A percentile compares a stretch with the other conserved stretches of the same genome.
phyloP scores from a whole-genome alignment of 2,888 invertebrate genomes.

The Lasioglossum lativentre region DNA sequence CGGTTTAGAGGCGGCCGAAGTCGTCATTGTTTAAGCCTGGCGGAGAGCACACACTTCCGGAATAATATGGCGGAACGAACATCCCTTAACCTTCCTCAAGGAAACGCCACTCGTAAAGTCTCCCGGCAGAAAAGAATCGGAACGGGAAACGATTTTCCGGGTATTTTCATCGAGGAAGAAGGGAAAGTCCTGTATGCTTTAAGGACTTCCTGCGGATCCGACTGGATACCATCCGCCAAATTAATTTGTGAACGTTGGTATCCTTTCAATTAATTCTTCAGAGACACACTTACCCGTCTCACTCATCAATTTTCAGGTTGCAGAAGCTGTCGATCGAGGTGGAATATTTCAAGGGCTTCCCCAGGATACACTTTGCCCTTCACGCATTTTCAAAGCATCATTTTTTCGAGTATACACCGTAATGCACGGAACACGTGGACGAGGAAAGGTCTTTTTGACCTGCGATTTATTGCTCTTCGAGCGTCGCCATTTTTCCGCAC shows the following conservation, averaged over 20 bases:
- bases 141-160: constrained; percentile 20
- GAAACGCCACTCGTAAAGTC: constrained; percentile 36
- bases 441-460: too few relatives aligned
- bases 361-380: too few relatives aligned
- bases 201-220: not conserved
- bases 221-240: not conserved
- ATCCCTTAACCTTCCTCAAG: constrained; percentile 20
- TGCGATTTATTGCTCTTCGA: too few relatives aligned
- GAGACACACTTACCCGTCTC: too few relatives aligned
- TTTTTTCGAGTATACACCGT: too few relatives aligned
- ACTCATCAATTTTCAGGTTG: not conserved
- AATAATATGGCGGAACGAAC: constrained; percentile 38
- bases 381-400: too few relatives aligned
- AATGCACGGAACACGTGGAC: too few relatives aligned
- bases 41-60: constrained; percentile 12
- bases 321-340: not conserved
- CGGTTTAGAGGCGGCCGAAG: constrained; percentile 13
- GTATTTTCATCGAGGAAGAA: not conserved
- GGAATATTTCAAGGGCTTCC: too few relatives aligned
- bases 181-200: not conserved
- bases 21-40: constrained; percentile 38
- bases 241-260: not conserved
- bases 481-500: too few relatives aligned
- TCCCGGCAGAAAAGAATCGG: constrained; percentile 20
- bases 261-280: not conserved